Evolutionary conservation across 2,113 vertebrate species (phyloP).

Genomic region (Eptesicus fuscus): DNA sequence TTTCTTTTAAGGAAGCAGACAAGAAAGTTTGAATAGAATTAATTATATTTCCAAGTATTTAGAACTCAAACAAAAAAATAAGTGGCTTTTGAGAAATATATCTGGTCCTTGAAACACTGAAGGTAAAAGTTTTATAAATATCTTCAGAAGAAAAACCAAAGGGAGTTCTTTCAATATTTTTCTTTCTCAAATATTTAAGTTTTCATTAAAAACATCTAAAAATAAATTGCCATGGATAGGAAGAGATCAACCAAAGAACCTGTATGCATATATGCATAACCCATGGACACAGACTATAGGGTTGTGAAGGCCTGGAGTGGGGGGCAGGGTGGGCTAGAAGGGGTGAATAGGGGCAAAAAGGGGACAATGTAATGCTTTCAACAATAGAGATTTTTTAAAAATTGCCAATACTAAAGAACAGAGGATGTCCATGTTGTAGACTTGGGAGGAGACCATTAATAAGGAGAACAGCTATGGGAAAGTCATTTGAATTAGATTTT

Average conservation of each 20-base stretch:
- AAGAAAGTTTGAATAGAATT: conserved; percentile 33
- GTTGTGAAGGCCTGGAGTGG: no score
- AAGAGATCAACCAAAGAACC: no score
- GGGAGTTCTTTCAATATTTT: not conserved
- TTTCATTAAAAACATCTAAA: not conserved
- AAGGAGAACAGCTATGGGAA: not conserved
- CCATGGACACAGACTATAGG: no score
- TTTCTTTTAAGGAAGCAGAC: not conserved
- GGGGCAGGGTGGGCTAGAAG: no score
- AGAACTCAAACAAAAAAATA: conserved; percentile 12
- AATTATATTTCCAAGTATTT: conserved; percentile 1
- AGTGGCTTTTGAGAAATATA: not conserved
- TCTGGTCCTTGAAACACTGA: not conserved
- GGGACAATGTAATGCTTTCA: no score
- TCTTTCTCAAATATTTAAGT: not conserved
- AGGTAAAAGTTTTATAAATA: conserved; percentile 1
- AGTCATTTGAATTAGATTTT: not conserved
- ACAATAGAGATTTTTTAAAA: not conserved
- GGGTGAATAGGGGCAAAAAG: no score
- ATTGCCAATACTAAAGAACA: not conserved
- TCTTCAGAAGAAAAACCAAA: conserved; percentile 10
- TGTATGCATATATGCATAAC: no score
- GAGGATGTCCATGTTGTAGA: not conserved
- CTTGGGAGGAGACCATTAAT: not conserved
- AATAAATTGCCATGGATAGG: not conserved